phyloP scores from a whole-genome alignment of 2,113 vertebrate genomes.

The Otis tarda region DNA sequence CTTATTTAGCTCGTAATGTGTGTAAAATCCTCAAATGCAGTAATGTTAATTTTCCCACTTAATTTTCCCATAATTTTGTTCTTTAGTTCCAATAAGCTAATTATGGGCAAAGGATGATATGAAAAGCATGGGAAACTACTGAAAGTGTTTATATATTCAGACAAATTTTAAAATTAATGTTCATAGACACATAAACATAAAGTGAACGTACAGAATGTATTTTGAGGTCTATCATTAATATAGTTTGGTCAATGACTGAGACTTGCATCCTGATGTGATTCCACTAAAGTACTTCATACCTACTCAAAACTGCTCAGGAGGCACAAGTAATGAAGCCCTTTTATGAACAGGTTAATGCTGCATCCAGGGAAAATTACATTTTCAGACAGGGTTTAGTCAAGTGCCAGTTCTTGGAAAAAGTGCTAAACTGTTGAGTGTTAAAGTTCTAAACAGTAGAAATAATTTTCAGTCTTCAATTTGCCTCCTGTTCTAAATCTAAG shows the following conservation, averaged over 20 bases:
- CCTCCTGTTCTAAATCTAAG: not conserved
- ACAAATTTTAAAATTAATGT: not conserved
- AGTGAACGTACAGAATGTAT: not conserved
- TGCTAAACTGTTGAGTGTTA: not conserved
- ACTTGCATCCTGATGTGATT: not conserved
- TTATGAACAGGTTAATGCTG: not conserved
- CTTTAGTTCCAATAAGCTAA: not conserved
- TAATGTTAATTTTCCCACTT: not conserved
- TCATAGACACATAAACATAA: not conserved
- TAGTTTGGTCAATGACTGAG: not conserved
- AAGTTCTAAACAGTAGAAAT: not conserved
- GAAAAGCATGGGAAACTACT: not conserved
- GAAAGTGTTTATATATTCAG: not conserved
- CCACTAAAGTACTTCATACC: fast-evolving
- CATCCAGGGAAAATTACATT: not conserved
- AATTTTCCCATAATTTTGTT: not conserved
- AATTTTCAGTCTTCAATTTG: not conserved
- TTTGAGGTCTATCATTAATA: not conserved
- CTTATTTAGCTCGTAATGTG: not conserved
- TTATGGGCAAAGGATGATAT: not conserved
- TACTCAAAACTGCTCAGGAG: not conserved
- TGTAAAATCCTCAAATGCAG: not conserved
- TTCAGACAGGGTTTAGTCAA: not conserved
- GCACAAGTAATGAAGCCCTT: not conserved
- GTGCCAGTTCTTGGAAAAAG: not conserved